Evolutionary conservation across 2,797 vertebrate genomes (phyloP).

Genomic region (Myotis myotis): DNA sequence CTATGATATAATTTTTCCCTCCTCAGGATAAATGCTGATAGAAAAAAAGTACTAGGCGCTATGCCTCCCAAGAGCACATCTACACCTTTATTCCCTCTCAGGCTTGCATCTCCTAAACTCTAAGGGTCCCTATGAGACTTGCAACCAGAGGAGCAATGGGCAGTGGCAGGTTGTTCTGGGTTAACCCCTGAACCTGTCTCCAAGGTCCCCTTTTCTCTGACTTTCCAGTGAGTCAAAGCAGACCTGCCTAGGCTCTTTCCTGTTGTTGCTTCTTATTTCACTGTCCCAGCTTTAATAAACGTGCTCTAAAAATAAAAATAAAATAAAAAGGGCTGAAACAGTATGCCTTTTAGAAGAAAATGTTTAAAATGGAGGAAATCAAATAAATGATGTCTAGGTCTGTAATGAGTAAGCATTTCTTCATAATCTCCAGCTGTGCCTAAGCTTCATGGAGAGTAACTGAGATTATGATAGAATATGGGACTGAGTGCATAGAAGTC

Average conservation of each 20-base stretch:
- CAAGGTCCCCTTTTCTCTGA: neutral
- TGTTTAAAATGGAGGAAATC: slow-evolving; percentile 39
- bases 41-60: neutral
- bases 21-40: neutral
- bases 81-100: neutral
- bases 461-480: neutral
- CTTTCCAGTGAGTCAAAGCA: neutral
- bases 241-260: neutral
- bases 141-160: neutral
- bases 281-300: neutral
- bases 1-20: neutral
- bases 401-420: neutral
- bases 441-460: neutral
- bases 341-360: slow-evolving; percentile 9
- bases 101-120: neutral
- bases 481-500: neutral
- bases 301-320: neutral
- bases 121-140: neutral
- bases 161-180: neutral
- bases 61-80: neutral
- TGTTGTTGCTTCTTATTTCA: neutral
- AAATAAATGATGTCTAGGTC: neutral
- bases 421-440: neutral
- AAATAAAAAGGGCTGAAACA: neutral
- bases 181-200: neutral